Evolutionary conservation across 1,140 invertebrate species (phyloP).

Genomic region (Pseudachorutes palmiensis): DNA sequence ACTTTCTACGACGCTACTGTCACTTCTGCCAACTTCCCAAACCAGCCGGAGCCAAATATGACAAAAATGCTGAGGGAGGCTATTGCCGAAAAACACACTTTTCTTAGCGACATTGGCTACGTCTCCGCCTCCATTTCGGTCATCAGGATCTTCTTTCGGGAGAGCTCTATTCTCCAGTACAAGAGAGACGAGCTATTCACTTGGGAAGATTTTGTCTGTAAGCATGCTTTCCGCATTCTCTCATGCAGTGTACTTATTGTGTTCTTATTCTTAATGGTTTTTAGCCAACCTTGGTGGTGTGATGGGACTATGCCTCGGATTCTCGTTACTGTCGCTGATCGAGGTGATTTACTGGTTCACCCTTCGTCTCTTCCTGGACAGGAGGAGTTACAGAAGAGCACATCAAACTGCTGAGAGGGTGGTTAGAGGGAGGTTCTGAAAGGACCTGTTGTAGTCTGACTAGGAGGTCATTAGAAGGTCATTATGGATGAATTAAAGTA

Average conservation of each 20-base stretch:
- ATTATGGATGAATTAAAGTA: background rate
- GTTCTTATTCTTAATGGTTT: too few relatives aligned
- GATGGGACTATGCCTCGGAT: slow-evolving; percentile 58
- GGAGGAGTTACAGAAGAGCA: background rate
- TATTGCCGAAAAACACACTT: slow-evolving; percentile 22
- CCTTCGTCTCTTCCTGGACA: slow-evolving; percentile 20
- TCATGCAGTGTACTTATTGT: too few relatives aligned
- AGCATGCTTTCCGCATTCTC: background rate
- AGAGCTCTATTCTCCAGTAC: slow-evolving; percentile 37
- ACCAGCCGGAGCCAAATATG: slow-evolving; percentile 35
- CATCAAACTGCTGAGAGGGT: background rate
- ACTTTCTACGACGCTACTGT: slow-evolving; percentile 37
- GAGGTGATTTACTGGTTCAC: slow-evolving; percentile 56
- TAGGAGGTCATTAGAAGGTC: background rate
- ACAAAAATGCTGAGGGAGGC: slow-evolving; percentile 35
- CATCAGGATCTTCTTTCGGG: slow-evolving; percentile 34
- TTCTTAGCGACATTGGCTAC: slow-evolving; percentile 35
- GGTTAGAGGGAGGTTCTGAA: background rate
- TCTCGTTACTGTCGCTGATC: slow-evolving; percentile 56
- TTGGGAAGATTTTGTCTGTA: slow-evolving; percentile 39
- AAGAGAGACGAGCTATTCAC: slow-evolving; percentile 38
- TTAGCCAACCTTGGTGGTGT: slow-evolving; percentile 55
- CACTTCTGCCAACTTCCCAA: slow-evolving; percentile 34
- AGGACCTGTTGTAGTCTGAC: background rate
- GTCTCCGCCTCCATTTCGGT: slow-evolving; percentile 34